A percentile compares a stretch with the other conserved stretches of the same genome.
phyloP scores from a whole-genome alignment of 2,888 invertebrate species.

The Sialis lutaria region DNA sequence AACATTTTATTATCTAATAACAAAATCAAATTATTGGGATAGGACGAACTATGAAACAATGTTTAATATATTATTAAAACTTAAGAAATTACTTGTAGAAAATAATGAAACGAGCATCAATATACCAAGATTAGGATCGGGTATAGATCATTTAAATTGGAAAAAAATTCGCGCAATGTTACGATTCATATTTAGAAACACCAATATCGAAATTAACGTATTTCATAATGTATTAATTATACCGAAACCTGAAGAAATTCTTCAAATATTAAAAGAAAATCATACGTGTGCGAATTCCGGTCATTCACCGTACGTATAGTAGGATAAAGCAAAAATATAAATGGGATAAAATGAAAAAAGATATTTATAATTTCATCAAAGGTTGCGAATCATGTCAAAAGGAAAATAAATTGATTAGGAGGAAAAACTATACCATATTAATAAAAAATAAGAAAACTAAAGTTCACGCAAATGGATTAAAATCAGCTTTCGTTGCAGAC shows the following conservation, averaged over 20 bases:
- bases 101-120: background rate
- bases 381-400: background rate
- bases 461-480: too few relatives aligned
- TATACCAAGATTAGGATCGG: background rate
- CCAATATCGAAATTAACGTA: background rate
- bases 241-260: background rate
- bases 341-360: background rate
- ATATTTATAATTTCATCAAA: background rate
- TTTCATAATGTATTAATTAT: background rate
- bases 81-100: background rate
- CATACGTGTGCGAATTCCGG: too few relatives aligned
- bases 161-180: background rate
- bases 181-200: background rate
- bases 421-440: too few relatives aligned
- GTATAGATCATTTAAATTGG: background rate
- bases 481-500: too few relatives aligned
- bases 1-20: background rate
- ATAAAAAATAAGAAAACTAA: too few relatives aligned
- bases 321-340: background rate
- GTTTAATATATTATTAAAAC: background rate
- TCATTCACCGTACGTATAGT: too few relatives aligned
- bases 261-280: too few relatives aligned
- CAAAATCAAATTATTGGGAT: background rate
- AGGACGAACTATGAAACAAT: background rate
- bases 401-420: background rate